Base-by-base conservation (phyloP, 2,888 invertebrate genomes). In the Pyralis farinalis region DNA sequence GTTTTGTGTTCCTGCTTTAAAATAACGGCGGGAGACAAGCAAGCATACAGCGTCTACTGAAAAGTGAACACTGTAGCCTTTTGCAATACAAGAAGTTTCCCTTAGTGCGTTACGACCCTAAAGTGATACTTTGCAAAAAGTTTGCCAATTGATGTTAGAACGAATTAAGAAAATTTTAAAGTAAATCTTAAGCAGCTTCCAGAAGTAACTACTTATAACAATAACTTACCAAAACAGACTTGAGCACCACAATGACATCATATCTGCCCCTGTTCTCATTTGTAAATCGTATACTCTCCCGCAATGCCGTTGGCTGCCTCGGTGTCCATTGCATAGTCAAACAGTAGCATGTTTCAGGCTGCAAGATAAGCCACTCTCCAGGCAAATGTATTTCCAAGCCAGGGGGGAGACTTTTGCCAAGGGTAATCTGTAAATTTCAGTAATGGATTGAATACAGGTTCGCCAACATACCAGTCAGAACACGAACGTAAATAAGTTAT, bases 311-410 rank as follows among this genome's bases (percentile, higher is more conserved):
- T 22, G 86, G 89, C 49, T 90, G 82, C 9, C 61, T 69, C 0
- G 95, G 95, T 5, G 73, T 90, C 95, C 95, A 95, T 11, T 72
- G 65, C 58, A 95, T 76, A 29, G 90, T 90, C 53, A 95, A 77
- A 40, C 76, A 59, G 33, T 86, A 83, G 44, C 90, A 90, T 42
- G 85, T 83, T 32, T 91, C 82, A 0, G 92, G 89, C 28, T 90
- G 85, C 7, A 95, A 71, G 1, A 67, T 61, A 21, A 90, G 72
- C 64, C 91, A 86, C 43, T 83, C 84, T 81, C 90, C 91, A 34
- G 90, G 92, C 7, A 94, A 66, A 8, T 71, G 66, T 4, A 94
- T 75, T 43, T 89, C 79, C 34, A 93, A 68, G 12, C 94, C 93
- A 35, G 86, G 76, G 2, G 90, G 84, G 12, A 94, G 82, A 1